These are phyloP conservation scores for Tryphoninae sp. DNA, from an alignment of 2,888 invertebrate species.

Conservation along the genomic window DNA sequence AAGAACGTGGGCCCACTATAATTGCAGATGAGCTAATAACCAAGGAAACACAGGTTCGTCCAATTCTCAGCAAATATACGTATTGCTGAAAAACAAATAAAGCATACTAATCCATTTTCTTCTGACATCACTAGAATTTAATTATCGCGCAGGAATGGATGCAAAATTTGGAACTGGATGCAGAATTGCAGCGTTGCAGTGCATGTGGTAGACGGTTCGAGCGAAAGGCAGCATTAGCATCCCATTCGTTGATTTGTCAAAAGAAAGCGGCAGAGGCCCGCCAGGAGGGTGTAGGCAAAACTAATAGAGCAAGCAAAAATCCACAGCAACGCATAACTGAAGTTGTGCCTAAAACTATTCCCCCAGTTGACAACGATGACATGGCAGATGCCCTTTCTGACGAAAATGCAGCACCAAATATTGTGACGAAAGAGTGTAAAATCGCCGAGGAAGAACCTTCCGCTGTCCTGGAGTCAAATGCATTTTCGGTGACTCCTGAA, in stretches of 20 bases:
- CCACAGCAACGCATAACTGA: conserved; percentile 47
- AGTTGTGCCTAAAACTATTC: neutral
- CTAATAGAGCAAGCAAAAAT: conserved; percentile 61
- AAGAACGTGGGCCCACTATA: conserved; percentile 68
- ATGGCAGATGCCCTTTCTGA: neutral
- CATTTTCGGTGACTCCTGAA: neutral
- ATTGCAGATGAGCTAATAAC: conserved; percentile 72
- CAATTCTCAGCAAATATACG: conserved; percentile 71
- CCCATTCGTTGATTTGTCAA: conserved; percentile 87
- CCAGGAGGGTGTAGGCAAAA: conserved; percentile 75
- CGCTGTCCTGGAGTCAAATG: neutral
- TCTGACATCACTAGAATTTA: neutral
- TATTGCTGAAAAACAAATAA: neutral
- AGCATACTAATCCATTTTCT: conserved; percentile 9
- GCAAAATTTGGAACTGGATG: conserved; percentile 86
- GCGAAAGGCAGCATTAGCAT: conserved; percentile 87
- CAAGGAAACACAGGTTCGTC: conserved; percentile 59
- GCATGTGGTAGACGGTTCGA: conserved; percentile 90
- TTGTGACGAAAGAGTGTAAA: neutral
- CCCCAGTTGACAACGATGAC: neutral
- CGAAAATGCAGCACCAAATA: neutral
- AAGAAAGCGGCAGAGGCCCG: conserved; percentile 81
- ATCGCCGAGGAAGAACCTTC: neutral
- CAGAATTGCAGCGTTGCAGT: conserved; percentile 85
- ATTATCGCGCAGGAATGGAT: conserved; percentile 83